Base-by-base conservation (phyloP, 2,888 invertebrate genomes). In the Drosophila siamana region DNA sequence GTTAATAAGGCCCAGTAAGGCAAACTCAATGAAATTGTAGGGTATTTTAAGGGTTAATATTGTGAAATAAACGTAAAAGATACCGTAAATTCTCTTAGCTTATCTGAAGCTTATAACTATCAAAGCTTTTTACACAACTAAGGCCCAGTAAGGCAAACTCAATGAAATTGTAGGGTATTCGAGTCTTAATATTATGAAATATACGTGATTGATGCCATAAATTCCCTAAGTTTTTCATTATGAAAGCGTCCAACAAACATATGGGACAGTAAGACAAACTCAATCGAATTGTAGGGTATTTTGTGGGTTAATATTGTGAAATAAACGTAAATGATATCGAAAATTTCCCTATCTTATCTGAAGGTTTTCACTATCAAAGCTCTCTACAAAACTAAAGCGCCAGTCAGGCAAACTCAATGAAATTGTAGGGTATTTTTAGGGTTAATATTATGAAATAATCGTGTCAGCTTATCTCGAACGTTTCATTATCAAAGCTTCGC, bases 11-110 rank as follows among this genome's bases (percentile, higher is more conserved):
- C n/a, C n/a, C n/a, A n/a, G n/a, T n/a, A n/a, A n/a, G n/a, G n/a
- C n/a, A n/a, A n/a, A n/a, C n/a, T n/a, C 69, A 0, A 63, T 79
- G 2, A 66, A 60, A n/a, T 38, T 82, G 5, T 81, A 68, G 33
- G 0, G 13, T 9, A 9, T n/a, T 48, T 6, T 5, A 15, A 15
- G 9, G 22, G 3, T 41, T 2, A 6, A 28, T 16, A n/a, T 15
- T 22, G 13, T 41, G 15, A 26, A 41, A 38, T 38, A n/a, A n/a
- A 22, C 33, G 8, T 36, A 22, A 3, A 8, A 48, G 13, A 48
- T 48, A 41, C 16, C 19, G 16, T 11, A 19, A 2, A 15, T 38
- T 38, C n/a, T 7, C 36, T 7, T 2, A 38, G 15, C 36, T 15
- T 38, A 38, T 38, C 36, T 15, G 2, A 2, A 38, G 36, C 2